phyloP scores from a whole-genome alignment of 2,888 invertebrate species.

The Neoitamus cyanurus region DNA sequence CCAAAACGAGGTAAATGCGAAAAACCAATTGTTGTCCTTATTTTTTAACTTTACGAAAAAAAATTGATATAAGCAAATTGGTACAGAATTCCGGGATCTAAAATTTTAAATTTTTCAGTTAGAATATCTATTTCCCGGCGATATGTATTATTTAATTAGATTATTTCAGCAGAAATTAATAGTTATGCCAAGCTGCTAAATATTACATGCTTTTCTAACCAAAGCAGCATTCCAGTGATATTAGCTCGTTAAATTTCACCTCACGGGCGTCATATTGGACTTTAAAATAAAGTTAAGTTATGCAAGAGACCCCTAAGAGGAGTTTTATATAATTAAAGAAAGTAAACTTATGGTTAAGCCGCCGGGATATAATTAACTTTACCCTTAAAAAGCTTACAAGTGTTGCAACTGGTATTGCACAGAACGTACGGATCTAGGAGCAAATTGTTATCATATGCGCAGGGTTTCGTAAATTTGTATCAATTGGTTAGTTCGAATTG shows the following conservation, averaged over 20 bases:
- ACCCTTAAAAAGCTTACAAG: conserved; percentile 17
- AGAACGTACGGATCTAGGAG: neutral
- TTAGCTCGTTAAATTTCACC: neutral
- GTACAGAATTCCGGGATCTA: too few species aligned
- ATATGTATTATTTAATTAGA: neutral
- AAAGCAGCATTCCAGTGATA: neutral
- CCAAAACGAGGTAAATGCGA: too few species aligned
- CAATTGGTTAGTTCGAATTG: conserved; percentile 1
- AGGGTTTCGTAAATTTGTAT: conserved; percentile 28
- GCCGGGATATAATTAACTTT: conserved; percentile 13
- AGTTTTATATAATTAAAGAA: conserved; percentile 32
- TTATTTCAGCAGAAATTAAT: neutral
- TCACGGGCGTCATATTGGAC: neutral
- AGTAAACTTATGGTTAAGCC: neutral
- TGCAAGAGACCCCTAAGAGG: neutral
- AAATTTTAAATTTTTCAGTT: too few species aligned
- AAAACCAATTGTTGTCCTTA: too few species aligned
- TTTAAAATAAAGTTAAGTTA: conserved; percentile 18
- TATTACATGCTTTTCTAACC: neutral
- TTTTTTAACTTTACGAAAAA: too few species aligned
- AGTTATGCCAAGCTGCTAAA: neutral
- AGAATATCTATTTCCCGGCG: neutral
- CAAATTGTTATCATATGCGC: neutral
- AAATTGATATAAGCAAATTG: too few species aligned
- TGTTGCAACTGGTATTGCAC: neutral